Percentiles rank a stretch among this genome's conserved stretches.
phyloP scores from a whole-genome alignment of 2,113 vertebrate genomes.

The Salvelinus fontinalis region DNA sequence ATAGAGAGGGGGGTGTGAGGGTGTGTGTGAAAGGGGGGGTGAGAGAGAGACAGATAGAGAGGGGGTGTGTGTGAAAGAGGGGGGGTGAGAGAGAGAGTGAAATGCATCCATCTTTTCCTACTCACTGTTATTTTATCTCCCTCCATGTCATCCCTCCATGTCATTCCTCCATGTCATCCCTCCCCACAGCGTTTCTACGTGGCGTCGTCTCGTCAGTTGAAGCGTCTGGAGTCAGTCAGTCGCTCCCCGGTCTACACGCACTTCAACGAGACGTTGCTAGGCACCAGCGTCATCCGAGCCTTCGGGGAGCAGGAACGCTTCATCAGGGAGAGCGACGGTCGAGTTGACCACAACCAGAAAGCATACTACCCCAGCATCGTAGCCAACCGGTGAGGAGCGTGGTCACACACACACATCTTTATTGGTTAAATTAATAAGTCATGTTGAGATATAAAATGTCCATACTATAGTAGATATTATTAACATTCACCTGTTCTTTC shows the following conservation, averaged over 20 bases:
- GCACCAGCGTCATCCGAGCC: conserved; percentile 90
- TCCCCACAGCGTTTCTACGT: conserved; percentile 88
- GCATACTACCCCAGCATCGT: conserved; percentile 94
- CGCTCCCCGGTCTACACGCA: conserved; percentile 94
- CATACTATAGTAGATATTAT: no score
- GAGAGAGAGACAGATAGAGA: fast-evolving
- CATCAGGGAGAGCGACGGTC: conserved; percentile 82
- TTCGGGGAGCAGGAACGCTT: conserved; percentile 89
- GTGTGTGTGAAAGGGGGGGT: no score
- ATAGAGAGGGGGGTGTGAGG: background rate
- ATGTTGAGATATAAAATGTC: no score
- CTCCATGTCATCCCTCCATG: no score
- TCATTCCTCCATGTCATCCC: background rate
- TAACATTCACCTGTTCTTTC: no score
- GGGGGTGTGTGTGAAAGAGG: no score
- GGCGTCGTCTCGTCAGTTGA: conserved; percentile 91
- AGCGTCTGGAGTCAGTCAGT: conserved; percentile 91
- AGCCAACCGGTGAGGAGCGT: conserved; percentile 85
- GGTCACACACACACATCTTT: no score
- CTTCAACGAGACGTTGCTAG: conserved; percentile 92
- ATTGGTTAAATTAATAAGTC: no score
- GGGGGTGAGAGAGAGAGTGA: no score
- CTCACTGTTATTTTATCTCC: no score
- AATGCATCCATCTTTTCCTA: no score
- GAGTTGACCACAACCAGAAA: conserved; percentile 94